These are phyloP conservation scores for Galbula dea DNA, from an alignment of 2,113 vertebrate species.

Conservation along the genomic window DNA sequence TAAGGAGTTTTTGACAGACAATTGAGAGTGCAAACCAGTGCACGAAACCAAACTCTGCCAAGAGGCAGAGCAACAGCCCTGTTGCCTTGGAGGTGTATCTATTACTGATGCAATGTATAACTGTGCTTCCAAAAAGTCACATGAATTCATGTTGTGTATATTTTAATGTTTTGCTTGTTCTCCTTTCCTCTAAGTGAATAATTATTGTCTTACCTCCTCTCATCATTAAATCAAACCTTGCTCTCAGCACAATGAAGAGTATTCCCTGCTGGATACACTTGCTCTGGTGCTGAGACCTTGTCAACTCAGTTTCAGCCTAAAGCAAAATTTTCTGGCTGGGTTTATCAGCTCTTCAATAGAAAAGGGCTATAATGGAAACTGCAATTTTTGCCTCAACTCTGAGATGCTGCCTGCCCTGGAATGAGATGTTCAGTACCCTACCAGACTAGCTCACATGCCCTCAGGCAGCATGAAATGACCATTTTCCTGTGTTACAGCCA, in stretches of 20 bases:
- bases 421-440: not conserved
- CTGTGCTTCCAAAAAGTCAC: not conserved
- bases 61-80: not conserved
- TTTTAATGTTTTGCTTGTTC: not conserved
- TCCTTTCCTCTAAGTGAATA: not conserved
- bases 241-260: not conserved
- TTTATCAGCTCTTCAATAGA: not conserved
- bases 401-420: not conserved
- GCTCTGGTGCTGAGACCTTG: not conserved
- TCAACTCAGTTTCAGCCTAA: conserved; percentile 28
- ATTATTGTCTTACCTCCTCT: not conserved
- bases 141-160: not conserved
- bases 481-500: not conserved
- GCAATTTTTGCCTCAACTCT: not conserved
- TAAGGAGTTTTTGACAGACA: not conserved
- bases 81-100: not conserved
- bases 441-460: not conserved
- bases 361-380: not conserved
- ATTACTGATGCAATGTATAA: not conserved
- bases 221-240: not conserved
- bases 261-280: not conserved
- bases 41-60: not conserved
- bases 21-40: not conserved
- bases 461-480: not conserved
- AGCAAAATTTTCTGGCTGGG: conserved; percentile 27